Base-by-base conservation (phyloP, 1,140 invertebrate genomes). In the Coboldia fuscipes region DNA sequence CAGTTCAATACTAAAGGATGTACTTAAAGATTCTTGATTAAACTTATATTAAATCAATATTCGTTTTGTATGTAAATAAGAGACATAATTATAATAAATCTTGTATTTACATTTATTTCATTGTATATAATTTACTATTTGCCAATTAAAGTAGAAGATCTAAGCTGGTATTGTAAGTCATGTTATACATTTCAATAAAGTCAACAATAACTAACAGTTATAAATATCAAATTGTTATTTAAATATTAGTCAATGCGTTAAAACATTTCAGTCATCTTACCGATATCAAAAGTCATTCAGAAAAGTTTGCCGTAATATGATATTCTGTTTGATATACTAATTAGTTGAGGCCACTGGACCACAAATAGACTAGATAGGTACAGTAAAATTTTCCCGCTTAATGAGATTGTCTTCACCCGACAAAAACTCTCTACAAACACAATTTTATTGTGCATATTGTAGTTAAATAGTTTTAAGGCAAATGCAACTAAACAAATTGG, bases 351-450 rank as follows among this genome's bases (percentile, higher is more conserved):
- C 90, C 92, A 97, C 47, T 94, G 90, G 3, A 97, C 86, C 41
- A 96, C 58, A 50, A 94, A 65, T 45, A 79, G 58, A 61, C 97
- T 82, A 26, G 72, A 74, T 48, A 93, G 54, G 42, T 70, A 73
- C 47, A 81, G 72, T 14, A 97, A 58, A 40, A 97, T 77, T 58
- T 77, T 78, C 4, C 85, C 92, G 41, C 75, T 77, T 7, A 97
- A 51, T 4, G 92, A 97, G 9, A 96, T 58, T 15, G 70, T 75
- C 46, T 79, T 69, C 1, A 94, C 88, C 45, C 92, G 65, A 49
- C 92, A 97, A 44, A 92, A 74, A 52, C 89, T 96, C 60, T 97
- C 92, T 30, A 96, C 62, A 58, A 88, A 97, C 20, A 96, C 63
- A 36, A 94, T 81, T 50, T 67, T 74, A 37, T 66, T 71, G 12